phyloP scores from a whole-genome alignment of 1,140 invertebrate species.

The Lucilia cuprina region DNA sequence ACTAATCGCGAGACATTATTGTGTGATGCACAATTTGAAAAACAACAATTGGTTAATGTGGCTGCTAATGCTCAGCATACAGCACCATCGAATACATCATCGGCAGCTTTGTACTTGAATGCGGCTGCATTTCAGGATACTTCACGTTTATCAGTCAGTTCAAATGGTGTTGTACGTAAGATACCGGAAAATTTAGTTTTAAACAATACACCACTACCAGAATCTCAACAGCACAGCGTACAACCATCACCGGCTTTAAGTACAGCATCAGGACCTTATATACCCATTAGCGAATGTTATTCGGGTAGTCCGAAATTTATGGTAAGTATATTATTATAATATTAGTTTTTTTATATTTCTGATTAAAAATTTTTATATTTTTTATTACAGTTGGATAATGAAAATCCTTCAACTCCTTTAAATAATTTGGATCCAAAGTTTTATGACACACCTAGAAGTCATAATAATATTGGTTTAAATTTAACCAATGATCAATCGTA shows the following conservation, averaged over 20 bases:
- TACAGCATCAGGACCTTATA: slow-evolving; percentile 75
- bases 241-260: slow-evolving; percentile 70
- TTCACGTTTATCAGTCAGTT: slow-evolving; percentile 48
- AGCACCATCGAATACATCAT: neutral
- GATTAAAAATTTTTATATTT: neutral
- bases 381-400: slow-evolving; percentile 40
- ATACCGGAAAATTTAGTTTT: slow-evolving; percentile 55
- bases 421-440: slow-evolving; percentile 64
- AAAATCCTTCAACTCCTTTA: slow-evolving; percentile 54
- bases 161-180: slow-evolving; percentile 56
- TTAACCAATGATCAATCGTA: slow-evolving; percentile 61
- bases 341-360: neutral
- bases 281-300: slow-evolving; percentile 87
- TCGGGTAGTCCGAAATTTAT: slow-evolving; percentile 73
- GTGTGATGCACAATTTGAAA: slow-evolving; percentile 52
- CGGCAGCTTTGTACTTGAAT: slow-evolving; percentile 51
- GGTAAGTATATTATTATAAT: slow-evolving; percentile 35
- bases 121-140: slow-evolving; percentile 35
- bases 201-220: slow-evolving; percentile 32
- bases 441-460: slow-evolving; percentile 66
- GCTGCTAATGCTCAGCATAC: neutral
- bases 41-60: slow-evolving; percentile 48
- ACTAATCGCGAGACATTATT: slow-evolving; percentile 54
- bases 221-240: slow-evolving; percentile 48
- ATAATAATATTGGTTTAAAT: slow-evolving; percentile 61